These are phyloP conservation scores for Calcarius lapponicus DNA, from an alignment of 2,797 vertebrate genomes.

Conservation along the genomic window DNA sequence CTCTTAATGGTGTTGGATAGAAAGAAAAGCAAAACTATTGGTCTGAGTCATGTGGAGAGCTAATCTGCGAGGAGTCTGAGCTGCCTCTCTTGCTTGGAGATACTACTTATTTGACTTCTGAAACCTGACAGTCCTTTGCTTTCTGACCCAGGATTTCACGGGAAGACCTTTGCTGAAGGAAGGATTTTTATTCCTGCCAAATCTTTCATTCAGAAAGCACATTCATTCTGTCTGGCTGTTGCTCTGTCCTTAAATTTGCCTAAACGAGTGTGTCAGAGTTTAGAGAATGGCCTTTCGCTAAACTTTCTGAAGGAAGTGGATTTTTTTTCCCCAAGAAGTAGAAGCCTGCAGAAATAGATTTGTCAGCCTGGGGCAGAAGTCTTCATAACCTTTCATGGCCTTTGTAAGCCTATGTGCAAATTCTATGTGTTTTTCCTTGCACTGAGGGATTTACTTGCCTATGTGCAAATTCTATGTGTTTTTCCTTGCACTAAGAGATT, in stretches of 20 bases:
- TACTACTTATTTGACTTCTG: neutral
- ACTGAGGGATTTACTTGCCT: too few relatives aligned
- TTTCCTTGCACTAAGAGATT: neutral
- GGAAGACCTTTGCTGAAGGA: neutral
- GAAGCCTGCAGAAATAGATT: neutral
- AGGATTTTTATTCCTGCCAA: neutral
- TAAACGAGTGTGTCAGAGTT: neutral
- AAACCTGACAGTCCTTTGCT: neutral
- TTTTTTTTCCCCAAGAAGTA: neutral
- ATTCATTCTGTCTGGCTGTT: neutral
- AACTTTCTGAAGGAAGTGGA: neutral
- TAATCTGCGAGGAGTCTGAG: neutral
- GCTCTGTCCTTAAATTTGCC: neutral
- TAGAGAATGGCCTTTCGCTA: neutral
- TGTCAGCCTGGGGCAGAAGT: neutral
- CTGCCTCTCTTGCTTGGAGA: neutral
- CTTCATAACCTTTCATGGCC: neutral
- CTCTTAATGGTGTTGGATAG: neutral
- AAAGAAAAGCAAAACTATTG: neutral
- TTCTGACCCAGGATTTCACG: neutral
- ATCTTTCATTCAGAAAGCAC: neutral
- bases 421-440: too few relatives aligned
- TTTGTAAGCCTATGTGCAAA: neutral
- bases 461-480: neutral
- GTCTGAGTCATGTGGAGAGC: neutral